A percentile compares a stretch with the other conserved stretches of the same genome.
Evolutionary conservation across 2,797 vertebrate genomes (phyloP).

Genomic region (Phataginus tetradactyla): DNA sequence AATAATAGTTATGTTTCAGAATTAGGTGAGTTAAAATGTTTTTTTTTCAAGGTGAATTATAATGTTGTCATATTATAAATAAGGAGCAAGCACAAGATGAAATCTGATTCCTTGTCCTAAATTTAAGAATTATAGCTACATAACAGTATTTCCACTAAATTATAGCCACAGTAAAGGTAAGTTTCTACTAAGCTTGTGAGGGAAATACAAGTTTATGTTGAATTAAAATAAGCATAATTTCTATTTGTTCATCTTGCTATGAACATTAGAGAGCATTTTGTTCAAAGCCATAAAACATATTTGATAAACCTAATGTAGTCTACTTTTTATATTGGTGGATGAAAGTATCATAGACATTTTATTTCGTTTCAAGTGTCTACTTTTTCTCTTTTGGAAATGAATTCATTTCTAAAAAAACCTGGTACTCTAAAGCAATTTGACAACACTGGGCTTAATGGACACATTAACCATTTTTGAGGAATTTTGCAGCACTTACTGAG

Average conservation of each 20-base stretch:
- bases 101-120: slow-evolving; percentile 16
- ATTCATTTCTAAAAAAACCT: slow-evolving; percentile 30
- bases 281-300: slow-evolving; percentile 11
- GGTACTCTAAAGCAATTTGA: background rate
- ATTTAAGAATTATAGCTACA: background rate
- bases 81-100: background rate
- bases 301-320: background rate
- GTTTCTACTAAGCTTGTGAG: background rate
- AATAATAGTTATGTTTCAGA: slow-evolving; percentile 35
- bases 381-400: background rate
- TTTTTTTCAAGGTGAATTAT: background rate
- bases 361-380: background rate
- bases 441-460: background rate
- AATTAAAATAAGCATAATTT: slow-evolving; percentile 51
- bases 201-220: background rate
- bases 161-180: background rate
- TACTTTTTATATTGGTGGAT: background rate
- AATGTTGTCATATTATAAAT: background rate
- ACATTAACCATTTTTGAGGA: background rate
- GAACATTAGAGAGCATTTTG: slow-evolving; percentile 6
- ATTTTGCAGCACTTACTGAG: background rate
- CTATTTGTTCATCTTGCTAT: background rate
- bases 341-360: background rate
- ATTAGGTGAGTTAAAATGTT: slow-evolving; percentile 10
- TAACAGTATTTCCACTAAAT: slow-evolving; percentile 29